A percentile compares a stretch with the other conserved stretches of the same genome.
Conservation (phyloP, 2,113 vertebrate species). For the Pseudolaguvia tuberculata region DNA sequence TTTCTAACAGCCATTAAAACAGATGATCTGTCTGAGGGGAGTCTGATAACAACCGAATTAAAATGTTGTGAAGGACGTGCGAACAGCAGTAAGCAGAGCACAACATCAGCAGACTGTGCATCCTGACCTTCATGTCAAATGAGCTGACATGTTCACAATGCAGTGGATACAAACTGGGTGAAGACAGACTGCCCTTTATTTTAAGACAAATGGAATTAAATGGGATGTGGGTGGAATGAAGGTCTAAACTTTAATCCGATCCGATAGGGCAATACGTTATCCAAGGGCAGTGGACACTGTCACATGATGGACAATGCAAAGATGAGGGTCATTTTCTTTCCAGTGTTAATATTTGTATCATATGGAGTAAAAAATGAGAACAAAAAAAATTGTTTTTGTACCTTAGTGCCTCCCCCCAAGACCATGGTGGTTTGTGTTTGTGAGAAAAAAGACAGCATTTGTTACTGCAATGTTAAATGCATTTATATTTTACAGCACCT, state of each 20-base stretch:
- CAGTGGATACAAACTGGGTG: neutral
- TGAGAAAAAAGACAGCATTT: constrained; percentile 11
- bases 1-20: constrained; percentile 47
- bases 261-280: constrained; percentile 7
- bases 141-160: constrained; percentile 14
- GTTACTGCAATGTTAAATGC: neutral
- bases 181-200: constrained; percentile 13
- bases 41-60: constrained; percentile 44
- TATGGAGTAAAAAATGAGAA: neutral
- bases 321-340: constrained; percentile 8
- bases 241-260: constrained; percentile 11
- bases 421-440: constrained; percentile 14
- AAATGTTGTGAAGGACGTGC: constrained; percentile 20
- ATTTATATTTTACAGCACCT: constrained; percentile 10
- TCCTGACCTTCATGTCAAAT: constrained; percentile 28
- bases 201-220: constrained; percentile 17
- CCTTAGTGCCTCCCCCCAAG: constrained; percentile 6
- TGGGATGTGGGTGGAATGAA: no score
- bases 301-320: constrained; percentile 8
- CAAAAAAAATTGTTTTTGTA: constrained; percentile 24
- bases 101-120: constrained; percentile 25
- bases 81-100: constrained; percentile 21
- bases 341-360: constrained; percentile 5
- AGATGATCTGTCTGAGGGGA: constrained; percentile 48
- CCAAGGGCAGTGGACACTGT: constrained; percentile 23